Conservation (phyloP, 35 echinoderm and acorn worm genomes). For the Strongylocentrotus purpuratus region DNA sequence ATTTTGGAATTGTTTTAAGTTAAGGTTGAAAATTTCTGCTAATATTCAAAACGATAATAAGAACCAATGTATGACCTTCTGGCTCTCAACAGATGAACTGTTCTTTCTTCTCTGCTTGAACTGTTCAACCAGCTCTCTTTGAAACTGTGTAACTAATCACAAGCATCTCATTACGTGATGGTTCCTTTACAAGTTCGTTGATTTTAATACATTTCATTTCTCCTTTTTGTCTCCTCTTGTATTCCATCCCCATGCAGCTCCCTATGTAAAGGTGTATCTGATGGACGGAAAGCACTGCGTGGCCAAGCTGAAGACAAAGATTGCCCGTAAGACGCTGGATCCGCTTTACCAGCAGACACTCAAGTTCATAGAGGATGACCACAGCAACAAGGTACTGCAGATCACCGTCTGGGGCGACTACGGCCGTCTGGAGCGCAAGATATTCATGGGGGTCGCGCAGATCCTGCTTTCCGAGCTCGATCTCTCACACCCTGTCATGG, state of each 20-base stretch:
- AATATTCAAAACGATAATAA: no score
- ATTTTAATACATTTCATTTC: no score
- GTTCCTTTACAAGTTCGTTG: no score
- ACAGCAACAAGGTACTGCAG: constrained; percentile 88
- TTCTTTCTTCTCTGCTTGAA: no score
- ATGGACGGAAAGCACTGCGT: constrained; percentile 99
- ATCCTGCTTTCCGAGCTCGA: constrained; percentile 93
- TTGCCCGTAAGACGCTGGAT: constrained; percentile 86
- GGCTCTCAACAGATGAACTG: no score
- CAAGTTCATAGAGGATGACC: constrained; percentile 88
- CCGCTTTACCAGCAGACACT: constrained; percentile 96
- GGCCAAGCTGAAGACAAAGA: constrained; percentile 94
- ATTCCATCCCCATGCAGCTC: constrained; percentile 63
- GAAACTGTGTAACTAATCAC: no score
- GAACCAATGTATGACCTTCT: no score
- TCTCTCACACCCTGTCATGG: constrained; percentile 70
- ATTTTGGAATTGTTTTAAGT: no score
- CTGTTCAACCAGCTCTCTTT: no score
- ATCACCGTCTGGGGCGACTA: constrained; percentile 99
- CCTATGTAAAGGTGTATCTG: constrained; percentile 96
- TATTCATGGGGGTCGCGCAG: constrained; percentile 96
- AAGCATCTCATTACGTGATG: no score
- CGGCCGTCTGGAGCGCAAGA: constrained; percentile 91
- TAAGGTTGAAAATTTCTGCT: no score
- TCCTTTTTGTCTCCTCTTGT: background rate